Percentiles rank a stretch among this genome's conserved stretches.
Conservation (phyloP, 2,888 invertebrate species). For the Dioctria rufipes region DNA sequence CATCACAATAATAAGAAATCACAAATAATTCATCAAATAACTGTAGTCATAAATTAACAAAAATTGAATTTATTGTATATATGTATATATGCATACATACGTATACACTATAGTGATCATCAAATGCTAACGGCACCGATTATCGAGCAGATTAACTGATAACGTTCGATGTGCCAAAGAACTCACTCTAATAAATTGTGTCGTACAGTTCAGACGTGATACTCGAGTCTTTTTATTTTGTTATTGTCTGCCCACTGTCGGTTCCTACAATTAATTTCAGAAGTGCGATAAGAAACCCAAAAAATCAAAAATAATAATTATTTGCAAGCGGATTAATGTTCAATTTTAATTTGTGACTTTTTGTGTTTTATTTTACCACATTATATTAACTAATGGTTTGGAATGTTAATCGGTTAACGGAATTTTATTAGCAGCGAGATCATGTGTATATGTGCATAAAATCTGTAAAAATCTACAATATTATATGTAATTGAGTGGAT, state of each 20-base stretch:
- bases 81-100: too few species aligned
- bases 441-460: not conserved
- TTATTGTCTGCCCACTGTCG: not conserved
- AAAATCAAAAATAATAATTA: too few species aligned
- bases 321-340: not conserved
- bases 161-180: not conserved
- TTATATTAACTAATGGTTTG: not conserved
- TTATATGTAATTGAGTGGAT: not conserved
- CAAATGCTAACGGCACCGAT: not conserved
- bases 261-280: not conserved
- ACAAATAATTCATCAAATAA: too few species aligned
- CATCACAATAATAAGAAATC: too few species aligned
- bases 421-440: not conserved
- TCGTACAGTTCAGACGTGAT: not conserved
- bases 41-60: too few species aligned
- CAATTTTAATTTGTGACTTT: not conserved
- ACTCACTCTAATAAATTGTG: not conserved
- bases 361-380: not conserved
- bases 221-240: not conserved
- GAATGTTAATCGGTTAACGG: not conserved
- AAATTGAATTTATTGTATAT: too few species aligned
- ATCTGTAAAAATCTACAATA: not conserved
- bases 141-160: not conserved
- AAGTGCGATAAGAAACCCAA: not conserved
- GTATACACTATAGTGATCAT: not conserved